Conservation (phyloP, 2,797 vertebrate species). For the Loris lydekkerianus region DNA sequence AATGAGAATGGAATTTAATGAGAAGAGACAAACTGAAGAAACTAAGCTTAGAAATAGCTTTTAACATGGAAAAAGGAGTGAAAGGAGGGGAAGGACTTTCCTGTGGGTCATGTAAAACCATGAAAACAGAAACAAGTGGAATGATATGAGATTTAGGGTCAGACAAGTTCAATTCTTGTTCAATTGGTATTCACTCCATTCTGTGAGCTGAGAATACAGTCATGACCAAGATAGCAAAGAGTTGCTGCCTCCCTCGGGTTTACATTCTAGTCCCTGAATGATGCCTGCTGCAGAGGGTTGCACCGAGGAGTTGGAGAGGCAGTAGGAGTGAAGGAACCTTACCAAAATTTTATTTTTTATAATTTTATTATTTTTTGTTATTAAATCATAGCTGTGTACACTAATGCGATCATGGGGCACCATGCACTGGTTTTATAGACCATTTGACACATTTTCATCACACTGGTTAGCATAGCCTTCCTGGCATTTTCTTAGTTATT, state of each 20-base stretch:
- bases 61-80: background rate
- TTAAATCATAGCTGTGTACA: no score
- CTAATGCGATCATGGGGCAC: no score
- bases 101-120: background rate
- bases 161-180: background rate
- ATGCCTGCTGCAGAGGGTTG: background rate
- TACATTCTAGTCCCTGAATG: background rate
- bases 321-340: conserved; percentile 1
- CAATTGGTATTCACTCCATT: background rate
- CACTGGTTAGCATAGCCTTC: no score
- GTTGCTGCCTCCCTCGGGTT: background rate
- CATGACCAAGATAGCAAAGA: background rate
- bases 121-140: conserved; percentile 48
- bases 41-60: conserved; percentile 43
- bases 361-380: no score
- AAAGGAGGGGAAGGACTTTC: background rate
- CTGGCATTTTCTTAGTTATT: no score
- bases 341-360: background rate
- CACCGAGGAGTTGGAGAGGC: background rate
- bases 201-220: background rate
- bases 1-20: background rate
- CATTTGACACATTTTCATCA: no score
- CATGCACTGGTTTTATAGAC: no score
- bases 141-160: background rate
- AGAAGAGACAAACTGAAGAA: background rate